These are phyloP conservation scores for Heliocidaris erythrogramma DNA, from an alignment of 35 echinoderm and acorn worm genomes.

Conservation along the genomic window DNA sequence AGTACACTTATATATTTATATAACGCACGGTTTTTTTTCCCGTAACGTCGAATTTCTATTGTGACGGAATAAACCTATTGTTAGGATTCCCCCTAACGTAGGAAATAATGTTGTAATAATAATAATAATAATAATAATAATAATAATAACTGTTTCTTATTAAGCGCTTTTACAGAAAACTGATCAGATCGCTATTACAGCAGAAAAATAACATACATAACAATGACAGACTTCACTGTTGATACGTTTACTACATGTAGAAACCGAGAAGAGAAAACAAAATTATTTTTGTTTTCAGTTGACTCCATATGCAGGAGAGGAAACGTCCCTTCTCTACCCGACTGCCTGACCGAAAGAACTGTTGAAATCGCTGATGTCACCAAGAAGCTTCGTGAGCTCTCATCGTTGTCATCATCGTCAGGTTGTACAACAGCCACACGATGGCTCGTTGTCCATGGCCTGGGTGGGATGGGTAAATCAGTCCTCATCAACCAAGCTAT, in stretches of 20 bases:
- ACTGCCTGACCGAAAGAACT: conserved; percentile 18
- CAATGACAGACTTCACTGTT: too few species aligned
- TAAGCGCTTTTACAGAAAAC: too few species aligned
- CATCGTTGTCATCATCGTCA: not conserved
- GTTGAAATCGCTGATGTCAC: conserved; percentile 3
- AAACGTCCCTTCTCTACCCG: conserved; percentile 34
- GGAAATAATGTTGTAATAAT: too few species aligned
- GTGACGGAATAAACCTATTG: too few species aligned
- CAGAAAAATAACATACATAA: too few species aligned
- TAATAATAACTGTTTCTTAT: too few species aligned
- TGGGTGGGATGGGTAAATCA: conserved; percentile 50
- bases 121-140: too few species aligned
- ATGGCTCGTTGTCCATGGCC: conserved; percentile 53
- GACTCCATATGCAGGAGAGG: not conserved
- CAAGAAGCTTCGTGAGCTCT: conserved; percentile 33
- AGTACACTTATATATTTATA: not conserved
- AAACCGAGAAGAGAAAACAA: not conserved
- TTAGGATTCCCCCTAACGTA: too few species aligned
- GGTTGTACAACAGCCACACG: not conserved
- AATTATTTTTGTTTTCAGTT: not conserved
- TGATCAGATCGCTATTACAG: too few species aligned
- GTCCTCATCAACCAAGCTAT: conserved; percentile 45
- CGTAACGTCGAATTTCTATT: too few species aligned
- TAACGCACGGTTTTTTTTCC: too few species aligned
- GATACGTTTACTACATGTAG: too few species aligned